A percentile compares a stretch with the other conserved stretches of the same genome.
Evolutionary conservation across 2,888 invertebrate species (phyloP).

Genomic region (Dexiosoma caninum): DNA sequence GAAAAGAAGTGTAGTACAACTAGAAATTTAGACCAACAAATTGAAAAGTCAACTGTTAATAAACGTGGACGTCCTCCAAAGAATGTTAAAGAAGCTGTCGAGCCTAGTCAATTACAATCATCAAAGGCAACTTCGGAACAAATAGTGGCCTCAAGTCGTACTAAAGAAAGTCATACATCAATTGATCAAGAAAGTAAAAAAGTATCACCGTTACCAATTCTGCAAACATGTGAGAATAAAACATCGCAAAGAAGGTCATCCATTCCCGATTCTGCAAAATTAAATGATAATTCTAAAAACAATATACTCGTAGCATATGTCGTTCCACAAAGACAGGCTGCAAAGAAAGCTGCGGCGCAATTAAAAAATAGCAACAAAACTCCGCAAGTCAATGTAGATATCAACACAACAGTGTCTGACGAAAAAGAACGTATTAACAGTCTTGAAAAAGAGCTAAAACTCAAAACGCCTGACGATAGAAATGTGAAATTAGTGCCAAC

Average conservation of each 20-base stretch:
- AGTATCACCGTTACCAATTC: slow-evolving; percentile 10
- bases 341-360: slow-evolving; percentile 93
- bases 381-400: slow-evolving; percentile 69
- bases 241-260: slow-evolving; percentile 23
- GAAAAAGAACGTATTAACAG: slow-evolving; percentile 68
- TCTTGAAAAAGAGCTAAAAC: slow-evolving; percentile 67
- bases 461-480: slow-evolving; percentile 74
- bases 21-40: slow-evolving; percentile 68
- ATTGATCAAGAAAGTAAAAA: slow-evolving; percentile 36
- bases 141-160: background rate
- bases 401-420: slow-evolving; percentile 41
- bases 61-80: slow-evolving; percentile 76
- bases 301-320: slow-evolving; percentile 87
- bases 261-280: slow-evolving; percentile 47
- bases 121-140: slow-evolving; percentile 11
- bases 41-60: slow-evolving; percentile 70
- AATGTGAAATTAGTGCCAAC: slow-evolving; percentile 59
- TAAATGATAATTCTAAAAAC: slow-evolving; percentile 69
- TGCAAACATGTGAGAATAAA: slow-evolving; percentile 21
- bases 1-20: slow-evolving; percentile 65
- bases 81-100: slow-evolving; percentile 68
- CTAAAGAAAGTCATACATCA: slow-evolving; percentile 17
- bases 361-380: slow-evolving; percentile 86
- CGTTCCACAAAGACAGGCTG: slow-evolving; percentile 93
- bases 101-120: slow-evolving; percentile 48